These are phyloP conservation scores for Whitmania pigra DNA, from an alignment of 1,140 invertebrate species.

Conservation along the genomic window DNA sequence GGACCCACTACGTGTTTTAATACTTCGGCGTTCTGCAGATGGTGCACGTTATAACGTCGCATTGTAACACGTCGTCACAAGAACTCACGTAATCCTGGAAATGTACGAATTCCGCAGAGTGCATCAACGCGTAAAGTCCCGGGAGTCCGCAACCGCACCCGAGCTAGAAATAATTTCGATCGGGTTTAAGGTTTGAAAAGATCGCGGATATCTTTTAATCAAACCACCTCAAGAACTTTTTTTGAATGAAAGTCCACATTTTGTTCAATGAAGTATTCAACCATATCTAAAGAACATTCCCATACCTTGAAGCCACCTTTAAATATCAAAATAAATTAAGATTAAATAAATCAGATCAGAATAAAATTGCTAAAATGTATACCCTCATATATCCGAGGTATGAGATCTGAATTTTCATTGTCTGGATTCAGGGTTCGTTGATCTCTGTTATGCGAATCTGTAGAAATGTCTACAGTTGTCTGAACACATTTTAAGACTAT, in stretches of 20 bases:
- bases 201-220: background rate
- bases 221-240: conserved; percentile 19
- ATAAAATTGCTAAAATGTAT: too few species aligned
- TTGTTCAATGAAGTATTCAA: conserved; percentile 12
- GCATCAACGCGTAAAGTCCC: conserved; percentile 56
- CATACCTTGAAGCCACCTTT: conserved; percentile 23
- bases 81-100: conserved; percentile 76
- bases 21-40: conserved; percentile 58
- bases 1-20: conserved; percentile 58
- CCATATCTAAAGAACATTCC: conserved; percentile 22
- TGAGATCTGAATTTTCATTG: too few species aligned
- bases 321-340: background rate
- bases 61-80: background rate
- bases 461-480: too few species aligned
- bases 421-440: too few species aligned
- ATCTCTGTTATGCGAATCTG: too few species aligned
- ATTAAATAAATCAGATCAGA: too few species aligned
- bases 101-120: conserved; percentile 51
- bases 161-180: conserved; percentile 45
- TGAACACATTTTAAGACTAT: too few species aligned
- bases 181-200: too few species aligned
- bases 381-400: too few species aligned
- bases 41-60: too few species aligned
- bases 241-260: conserved; percentile 5
- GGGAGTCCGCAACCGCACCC: conserved; percentile 71